These are phyloP conservation scores for Myotis lucifugus DNA, from an alignment of 2,113 vertebrate genomes.

Conservation along the genomic window DNA sequence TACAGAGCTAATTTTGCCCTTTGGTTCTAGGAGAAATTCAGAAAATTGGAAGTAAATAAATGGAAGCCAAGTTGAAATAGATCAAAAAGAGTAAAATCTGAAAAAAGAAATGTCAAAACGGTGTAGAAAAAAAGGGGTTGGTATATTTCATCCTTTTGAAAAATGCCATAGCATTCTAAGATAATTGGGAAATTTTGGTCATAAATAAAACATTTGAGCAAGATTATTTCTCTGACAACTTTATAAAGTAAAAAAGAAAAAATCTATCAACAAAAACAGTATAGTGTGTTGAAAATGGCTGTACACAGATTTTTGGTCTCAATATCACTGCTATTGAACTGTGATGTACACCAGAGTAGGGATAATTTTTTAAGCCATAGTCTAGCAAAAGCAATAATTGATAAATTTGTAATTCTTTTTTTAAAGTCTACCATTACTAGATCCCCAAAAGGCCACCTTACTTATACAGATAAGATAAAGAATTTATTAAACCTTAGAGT, in stretches of 20 bases:
- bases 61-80: not conserved
- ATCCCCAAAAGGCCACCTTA: not conserved
- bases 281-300: not conserved
- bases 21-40: not conserved
- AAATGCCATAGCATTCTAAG: not conserved
- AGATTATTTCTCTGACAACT: not conserved
- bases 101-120: not conserved
- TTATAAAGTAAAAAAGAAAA: not conserved
- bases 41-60: not conserved
- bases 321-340: not conserved
- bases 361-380: not conserved
- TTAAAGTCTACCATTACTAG: not conserved
- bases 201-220: not conserved
- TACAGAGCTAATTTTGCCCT: not conserved
- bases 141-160: conserved; percentile 1
- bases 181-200: not conserved
- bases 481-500: not conserved
- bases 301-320: not conserved
- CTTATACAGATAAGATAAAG: not conserved
- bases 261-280: not conserved
- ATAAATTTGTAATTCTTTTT: not conserved
- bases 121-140: not conserved
- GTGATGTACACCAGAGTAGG: not conserved
- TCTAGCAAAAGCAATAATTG: not conserved
- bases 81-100: not conserved